These are phyloP conservation scores for Ceratosolen solmsi DNA, from an alignment of 1,140 invertebrate species.

Conservation along the genomic window DNA sequence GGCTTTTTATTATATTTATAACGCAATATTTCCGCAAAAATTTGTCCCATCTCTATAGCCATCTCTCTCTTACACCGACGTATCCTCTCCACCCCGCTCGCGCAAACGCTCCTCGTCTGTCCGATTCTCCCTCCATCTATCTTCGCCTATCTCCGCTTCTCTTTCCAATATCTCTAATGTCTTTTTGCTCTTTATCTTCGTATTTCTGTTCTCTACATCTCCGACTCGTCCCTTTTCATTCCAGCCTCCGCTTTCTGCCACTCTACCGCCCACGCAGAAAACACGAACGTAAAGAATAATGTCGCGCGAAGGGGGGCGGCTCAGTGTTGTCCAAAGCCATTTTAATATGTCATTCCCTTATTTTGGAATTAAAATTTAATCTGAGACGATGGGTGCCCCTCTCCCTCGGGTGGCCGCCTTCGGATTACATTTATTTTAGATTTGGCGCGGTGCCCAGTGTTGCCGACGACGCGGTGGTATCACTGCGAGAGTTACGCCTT, in stretches of 20 bases:
- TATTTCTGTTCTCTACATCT: conserved; percentile 45
- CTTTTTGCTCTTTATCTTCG: conserved; percentile 41
- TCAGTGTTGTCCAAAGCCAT: conserved; percentile 54
- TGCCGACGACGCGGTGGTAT: conserved; percentile 19
- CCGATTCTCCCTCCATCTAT: no score
- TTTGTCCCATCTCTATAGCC: conserved; percentile 13
- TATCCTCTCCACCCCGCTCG: background rate
- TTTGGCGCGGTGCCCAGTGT: conserved; percentile 60
- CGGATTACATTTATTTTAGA: conserved; percentile 67
- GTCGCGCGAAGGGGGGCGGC: conserved; percentile 53
- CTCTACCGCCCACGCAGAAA: conserved; percentile 17
- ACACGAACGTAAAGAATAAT: conserved; percentile 8
- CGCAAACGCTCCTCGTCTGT: no score
- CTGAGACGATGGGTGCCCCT: conserved; percentile 46
- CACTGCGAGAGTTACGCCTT: conserved; percentile 24
- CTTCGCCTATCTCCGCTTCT: conserved; percentile 5
- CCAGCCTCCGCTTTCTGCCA: background rate
- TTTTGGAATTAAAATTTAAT: conserved; percentile 74
- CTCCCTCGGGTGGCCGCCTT: conserved; percentile 41
- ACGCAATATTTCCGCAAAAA: conserved; percentile 5
- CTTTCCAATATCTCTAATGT: conserved; percentile 25
- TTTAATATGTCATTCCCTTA: conserved; percentile 71
- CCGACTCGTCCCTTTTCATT: conserved; percentile 24
- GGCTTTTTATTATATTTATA: conserved; percentile 5
- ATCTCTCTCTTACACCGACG: no score